Evolutionary conservation across 2,113 vertebrate genomes (phyloP).

Genomic region (Xiphophorus couchianus): DNA sequence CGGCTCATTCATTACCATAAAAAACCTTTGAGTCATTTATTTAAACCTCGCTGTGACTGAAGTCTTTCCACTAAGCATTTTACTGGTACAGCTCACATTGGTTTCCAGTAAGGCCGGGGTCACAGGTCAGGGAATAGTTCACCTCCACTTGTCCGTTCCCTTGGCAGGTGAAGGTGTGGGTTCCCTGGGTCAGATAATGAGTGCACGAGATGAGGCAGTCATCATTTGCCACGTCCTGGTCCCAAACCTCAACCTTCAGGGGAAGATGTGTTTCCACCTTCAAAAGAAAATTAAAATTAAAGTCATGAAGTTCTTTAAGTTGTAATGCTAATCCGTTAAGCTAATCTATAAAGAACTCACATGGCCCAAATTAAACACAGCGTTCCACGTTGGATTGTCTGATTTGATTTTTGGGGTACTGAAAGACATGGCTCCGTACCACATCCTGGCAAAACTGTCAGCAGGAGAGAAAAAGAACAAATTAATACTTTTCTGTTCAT

Average conservation of each 20-base stretch:
- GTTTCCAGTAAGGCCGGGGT: conserved; percentile 42
- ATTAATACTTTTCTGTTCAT: not conserved
- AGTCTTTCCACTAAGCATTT: not conserved
- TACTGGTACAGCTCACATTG: conserved; percentile 38
- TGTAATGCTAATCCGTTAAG: too few species aligned
- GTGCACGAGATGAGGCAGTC: conserved; percentile 26
- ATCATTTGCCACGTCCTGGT: rapidly evolving
- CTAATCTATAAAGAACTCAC: conserved; percentile 8
- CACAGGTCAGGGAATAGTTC: conserved; percentile 27
- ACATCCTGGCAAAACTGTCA: conserved; percentile 31
- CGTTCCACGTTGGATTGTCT: not conserved
- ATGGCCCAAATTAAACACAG: conserved; percentile 28
- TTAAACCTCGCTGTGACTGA: not conserved
- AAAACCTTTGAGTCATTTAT: too few species aligned
- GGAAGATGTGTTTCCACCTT: conserved; percentile 16
- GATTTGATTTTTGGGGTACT: not conserved
- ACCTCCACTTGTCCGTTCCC: not conserved
- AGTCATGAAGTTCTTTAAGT: too few species aligned
- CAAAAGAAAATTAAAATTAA: not conserved
- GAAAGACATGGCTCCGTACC: not conserved
- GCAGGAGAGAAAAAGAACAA: not conserved
- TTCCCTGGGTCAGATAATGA: not conserved
- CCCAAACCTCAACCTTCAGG: conserved; percentile 40
- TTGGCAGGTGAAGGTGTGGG: not conserved
- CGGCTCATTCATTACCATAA: too few species aligned